Evolutionary conservation across 2,113 vertebrate genomes (phyloP).

Genomic region (Myotis yumanensis): DNA sequence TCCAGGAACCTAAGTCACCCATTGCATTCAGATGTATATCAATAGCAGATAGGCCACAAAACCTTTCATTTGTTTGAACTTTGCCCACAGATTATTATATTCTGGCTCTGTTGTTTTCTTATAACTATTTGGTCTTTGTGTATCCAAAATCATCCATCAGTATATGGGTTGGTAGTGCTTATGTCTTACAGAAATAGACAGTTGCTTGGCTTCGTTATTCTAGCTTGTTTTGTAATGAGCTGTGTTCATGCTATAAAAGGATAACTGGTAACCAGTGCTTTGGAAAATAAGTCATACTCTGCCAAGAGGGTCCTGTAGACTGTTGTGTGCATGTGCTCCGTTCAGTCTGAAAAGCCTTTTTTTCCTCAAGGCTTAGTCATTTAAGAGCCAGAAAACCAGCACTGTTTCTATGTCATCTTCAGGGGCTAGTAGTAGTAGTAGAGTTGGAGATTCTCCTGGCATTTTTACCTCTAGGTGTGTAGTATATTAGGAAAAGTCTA

Average conservation of each 20-base stretch:
- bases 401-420: background rate
- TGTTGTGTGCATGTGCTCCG: background rate
- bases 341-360: background rate
- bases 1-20: background rate
- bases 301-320: background rate
- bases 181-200: background rate
- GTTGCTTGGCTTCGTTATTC: background rate
- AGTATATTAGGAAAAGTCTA: background rate
- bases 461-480: background rate
- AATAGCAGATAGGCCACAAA: background rate
- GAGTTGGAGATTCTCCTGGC: background rate
- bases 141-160: background rate
- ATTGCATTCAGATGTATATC: background rate
- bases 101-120: constrained; percentile 27
- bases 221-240: background rate
- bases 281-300: background rate
- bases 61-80: background rate
- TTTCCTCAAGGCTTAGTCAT: background rate
- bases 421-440: background rate
- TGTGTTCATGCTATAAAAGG: background rate
- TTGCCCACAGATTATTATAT: background rate
- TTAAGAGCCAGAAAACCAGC: background rate
- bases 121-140: background rate
- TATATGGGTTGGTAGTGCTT: background rate
- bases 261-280: background rate